Conservation (phyloP, 1,140 invertebrate genomes). For the Papilio polytes region DNA sequence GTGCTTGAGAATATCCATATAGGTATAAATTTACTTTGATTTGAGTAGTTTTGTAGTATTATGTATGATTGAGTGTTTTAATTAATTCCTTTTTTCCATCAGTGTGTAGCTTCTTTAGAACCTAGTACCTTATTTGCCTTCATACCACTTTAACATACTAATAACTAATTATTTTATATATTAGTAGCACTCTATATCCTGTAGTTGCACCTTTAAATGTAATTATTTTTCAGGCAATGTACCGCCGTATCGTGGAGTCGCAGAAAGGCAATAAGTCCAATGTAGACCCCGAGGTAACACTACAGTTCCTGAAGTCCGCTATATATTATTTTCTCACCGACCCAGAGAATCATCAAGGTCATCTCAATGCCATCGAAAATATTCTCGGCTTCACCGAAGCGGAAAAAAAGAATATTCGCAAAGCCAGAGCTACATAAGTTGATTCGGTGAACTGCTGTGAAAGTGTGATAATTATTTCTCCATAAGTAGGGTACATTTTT, state of each 20-base stretch:
- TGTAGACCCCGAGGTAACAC: conserved; percentile 93
- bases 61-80: conserved; percentile 1
- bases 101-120: not conserved
- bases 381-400: conserved; percentile 91
- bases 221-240: conserved; percentile 89
- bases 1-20: conserved; percentile 31
- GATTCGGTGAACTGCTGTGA: conserved; percentile 66
- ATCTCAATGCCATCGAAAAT: conserved; percentile 93
- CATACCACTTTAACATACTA: conserved; percentile 11
- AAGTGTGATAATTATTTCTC: conserved; percentile 66
- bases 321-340: conserved; percentile 95
- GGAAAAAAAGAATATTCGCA: conserved; percentile 90
- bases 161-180: not conserved
- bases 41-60: conserved; percentile 25
- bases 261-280: conserved; percentile 86
- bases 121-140: conserved; percentile 2
- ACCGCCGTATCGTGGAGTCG: conserved; percentile 90
- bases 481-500: conserved; percentile 52
- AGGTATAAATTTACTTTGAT: conserved; percentile 11
- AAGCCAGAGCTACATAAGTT: conserved; percentile 79
- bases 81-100: not conserved
- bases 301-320: conserved; percentile 95
- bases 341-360: conserved; percentile 92
- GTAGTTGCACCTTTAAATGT: conserved; percentile 39
- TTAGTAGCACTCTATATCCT: conserved; percentile 28